Base-by-base conservation (phyloP, 1,140 invertebrate species). In the Calephelis nemesis region DNA sequence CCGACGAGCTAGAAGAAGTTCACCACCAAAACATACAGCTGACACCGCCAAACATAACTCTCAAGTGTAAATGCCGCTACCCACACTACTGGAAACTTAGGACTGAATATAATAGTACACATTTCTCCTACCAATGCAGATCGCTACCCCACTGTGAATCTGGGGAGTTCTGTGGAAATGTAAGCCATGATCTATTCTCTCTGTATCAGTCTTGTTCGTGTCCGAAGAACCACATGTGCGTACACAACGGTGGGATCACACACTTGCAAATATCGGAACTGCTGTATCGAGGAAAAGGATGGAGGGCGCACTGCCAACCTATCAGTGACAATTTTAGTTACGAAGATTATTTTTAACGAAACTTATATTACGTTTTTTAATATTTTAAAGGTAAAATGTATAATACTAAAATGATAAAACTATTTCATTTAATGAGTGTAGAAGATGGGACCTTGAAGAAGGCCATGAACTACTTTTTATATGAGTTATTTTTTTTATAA, bases 201-300 rank as follows among this genome's bases (percentile, higher is more conserved):
- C 91, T 93, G 15, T 95, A 95, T 77, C 94, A 95, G 70, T 93
- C 90, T 12, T 95, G 94, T 70, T 86, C 93, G 12, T 95, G 95
- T 70, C 94, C 95, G 0, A 74, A 78, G 65, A 92, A 92, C 10
- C 92, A 94, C 70, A 87, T 94, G 48, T 95, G 95, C 69, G 91
- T 93, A 62, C 93, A 92, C 49, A 79, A 77, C 42, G 90, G 92
- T 50, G 82, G 94, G 45, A 78, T 88, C 45, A 77, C 83, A 11
- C 68, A 79, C 15, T 75, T 81, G 13, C 83, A 92, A 70, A 89
- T 93, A 58, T 90, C 93, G 8, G 94, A 95, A 81, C 71, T 95
- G 11, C 78, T 95, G 48, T 95, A 94, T 74, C 74, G 83, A 13
- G 94, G 94, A 3, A 79, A 78, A 47, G 93, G 93, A 48, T 94